Evolutionary conservation across 2,113 vertebrate species (phyloP), one percentile per base, ranked within the genome.

Genomic region (Xiphias gladius): DNA sequence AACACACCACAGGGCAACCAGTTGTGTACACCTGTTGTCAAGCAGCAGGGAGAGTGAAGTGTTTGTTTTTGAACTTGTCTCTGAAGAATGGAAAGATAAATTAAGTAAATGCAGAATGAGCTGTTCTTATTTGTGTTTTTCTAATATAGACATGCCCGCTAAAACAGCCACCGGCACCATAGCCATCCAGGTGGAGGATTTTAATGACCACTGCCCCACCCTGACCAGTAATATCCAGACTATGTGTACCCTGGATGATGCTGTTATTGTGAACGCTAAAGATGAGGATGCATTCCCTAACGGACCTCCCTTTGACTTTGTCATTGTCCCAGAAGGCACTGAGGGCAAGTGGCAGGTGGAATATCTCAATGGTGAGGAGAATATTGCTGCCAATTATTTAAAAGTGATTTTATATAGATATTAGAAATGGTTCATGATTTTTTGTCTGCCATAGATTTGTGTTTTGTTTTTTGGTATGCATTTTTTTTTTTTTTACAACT

Each of bases 81-180:
- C 50, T 9, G 20, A 50, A 7, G 12, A 13, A 13, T 3, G 11
- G 12, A 43, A 12, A 43, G 12, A 43, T 43, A 43, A 43, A 14
- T 4, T 13, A 4, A 72, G 3, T 1, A 54, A 76, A 73, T 43
- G 20, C 24, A 65, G n/a, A 71, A 24, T 67, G 8, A 62, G 37
- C 2, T 24, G 24, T 64, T 71, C 50, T 28, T 39, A 48, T 59
- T 72, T 71, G 7, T 86, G 30, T 71, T 73, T 76, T 37, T 52
- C 2, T 16, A 32, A 57, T 37, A 41, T 79, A 94, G 92, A 93
- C 55, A 66, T 86, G 55, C 95, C 96, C 11, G 75, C 71, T 30
- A 96, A 97, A 94, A 98, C 98, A 0, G 91, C 95, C 82, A 99
- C 98, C 0, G 98, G 98, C 52, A 99, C 96, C 0, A 62, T 99